These are phyloP conservation scores for Alexandromys fortis DNA, from an alignment of 2,113 vertebrate species.

Conservation along the genomic window DNA sequence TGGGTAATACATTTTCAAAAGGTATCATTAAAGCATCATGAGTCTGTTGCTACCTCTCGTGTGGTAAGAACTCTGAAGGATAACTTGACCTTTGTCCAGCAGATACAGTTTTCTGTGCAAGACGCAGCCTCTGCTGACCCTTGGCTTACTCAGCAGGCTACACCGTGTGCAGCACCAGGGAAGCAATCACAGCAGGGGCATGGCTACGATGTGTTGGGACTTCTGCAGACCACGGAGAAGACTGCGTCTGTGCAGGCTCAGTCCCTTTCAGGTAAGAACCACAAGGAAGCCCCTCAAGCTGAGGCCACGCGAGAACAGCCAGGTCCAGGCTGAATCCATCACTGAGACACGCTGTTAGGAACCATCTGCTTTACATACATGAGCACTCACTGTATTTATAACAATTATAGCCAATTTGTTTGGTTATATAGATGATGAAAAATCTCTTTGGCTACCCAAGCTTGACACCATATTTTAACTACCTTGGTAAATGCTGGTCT, in stretches of 20 bases:
- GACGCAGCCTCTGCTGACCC: slow-evolving; percentile 25
- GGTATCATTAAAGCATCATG: neutral
- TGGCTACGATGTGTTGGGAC: slow-evolving; percentile 38
- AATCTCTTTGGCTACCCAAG: neutral
- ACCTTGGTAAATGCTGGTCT: neutral
- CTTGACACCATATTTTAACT: too few relatives aligned
- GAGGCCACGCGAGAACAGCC: slow-evolving; percentile 22
- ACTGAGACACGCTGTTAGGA: neutral
- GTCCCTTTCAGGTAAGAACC: slow-evolving; percentile 83
- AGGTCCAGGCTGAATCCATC: slow-evolving; percentile 39
- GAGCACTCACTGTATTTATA: neutral
- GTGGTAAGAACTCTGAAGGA: slow-evolving; percentile 53
- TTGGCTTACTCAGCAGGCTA: slow-evolving; percentile 59
- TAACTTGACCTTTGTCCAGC: slow-evolving; percentile 48
- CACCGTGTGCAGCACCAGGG: slow-evolving; percentile 28
- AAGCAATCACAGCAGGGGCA: slow-evolving; percentile 25
- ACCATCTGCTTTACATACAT: neutral
- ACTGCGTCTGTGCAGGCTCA: slow-evolving; percentile 70
- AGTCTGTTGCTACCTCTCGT: neutral
- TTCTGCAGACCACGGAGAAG: slow-evolving; percentile 53
- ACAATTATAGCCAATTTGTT: neutral
- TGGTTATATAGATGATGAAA: neutral
- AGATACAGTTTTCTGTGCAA: slow-evolving; percentile 60
- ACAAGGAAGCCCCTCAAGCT: neutral
- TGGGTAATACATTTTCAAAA: neutral